Evolutionary conservation across 2,888 invertebrate species (phyloP), one percentile per base, ranked within the genome.

Genomic region (Prenolepis imparis): DNA sequence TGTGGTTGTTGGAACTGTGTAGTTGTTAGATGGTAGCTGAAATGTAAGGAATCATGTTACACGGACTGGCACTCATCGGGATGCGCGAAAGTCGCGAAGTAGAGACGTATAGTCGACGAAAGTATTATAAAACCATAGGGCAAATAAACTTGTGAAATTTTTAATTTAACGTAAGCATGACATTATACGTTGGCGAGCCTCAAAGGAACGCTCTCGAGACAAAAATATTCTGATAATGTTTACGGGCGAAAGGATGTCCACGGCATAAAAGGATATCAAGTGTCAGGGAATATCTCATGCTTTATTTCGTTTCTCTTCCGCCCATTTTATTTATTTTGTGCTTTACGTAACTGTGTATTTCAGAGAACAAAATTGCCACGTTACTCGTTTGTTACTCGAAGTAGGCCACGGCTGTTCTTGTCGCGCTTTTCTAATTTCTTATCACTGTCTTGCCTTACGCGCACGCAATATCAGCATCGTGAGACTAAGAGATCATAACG

Each of bases 391-490:
- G 59, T 80, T 70, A 57, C 41, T 59, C 70, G 18, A 70, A 80
- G 70, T 80, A 44, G 78, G 70, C 44, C 59, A 59, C 59, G 59
- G n/a, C 44, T 70, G 59, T 80, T 80, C 59, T 70, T 70, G 70
- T 70, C 78, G 78, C 59, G 70, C 70, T 59, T 24, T 32, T 80
- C 78, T 80, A 70, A 80, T 80, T 80, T 61, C 78, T 80, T 80
- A 80, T 70, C 78, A 59, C 41, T 36, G 59, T 52, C 52, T 52
- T 52, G 8, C 52, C 59, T 18, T 18, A 24, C 44, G 44, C 59
- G 59, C 70, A 59, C 78, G 78, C 59, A 59, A 70, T 80, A 80
- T 70, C 70, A 70, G 44, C 44, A 44, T 44, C 59, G 59, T 18
- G 70, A 24, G 70, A 80, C 61, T 80, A 80, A 80, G 55, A 66